Evolutionary conservation across 92 coral and sea anemone genomes (phyloP), one percentile per base, ranked within the genome.

Genomic region (Bergia puertoricense): DNA sequence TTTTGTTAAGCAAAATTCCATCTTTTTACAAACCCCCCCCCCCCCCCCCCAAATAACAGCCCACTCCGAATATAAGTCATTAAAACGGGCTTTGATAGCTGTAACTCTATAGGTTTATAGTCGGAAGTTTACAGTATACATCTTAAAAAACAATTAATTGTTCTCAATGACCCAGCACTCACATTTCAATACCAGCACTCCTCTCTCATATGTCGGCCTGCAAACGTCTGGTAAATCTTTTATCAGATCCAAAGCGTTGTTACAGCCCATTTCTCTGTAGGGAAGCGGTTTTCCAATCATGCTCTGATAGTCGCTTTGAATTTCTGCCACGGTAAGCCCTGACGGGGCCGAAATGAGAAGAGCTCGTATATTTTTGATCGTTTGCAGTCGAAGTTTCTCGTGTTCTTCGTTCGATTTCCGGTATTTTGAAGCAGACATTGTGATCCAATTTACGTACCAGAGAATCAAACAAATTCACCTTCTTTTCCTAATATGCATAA

Each of bases 201-300:
- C 98, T 45, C 94, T 91, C 73, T 88, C 91, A 92, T 95, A 93
- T 4, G 95, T 88, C 39, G 99, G 97, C 9, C 90, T 76, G 6
- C 94, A 94, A 30, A 97, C 99, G 81, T 97, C 96, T 18, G 99
- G 98, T 88, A 97, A 85, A 56, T 95, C 96, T 89, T 97, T 96
- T 42, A 97, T 89, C 50, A 96, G 80, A 30, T 92, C 98, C 16
- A 96, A 15, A 37, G 98, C 94, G 20, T 82, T 89, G 36, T 89
- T 90, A 68, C 88, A 95, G 7, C 94, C 96, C 80, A 94, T 51
- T 68, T 95, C 97, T 84, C 95, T 89, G 89, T 86, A 96, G 1
- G 99, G 99, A 48, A 96, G 90, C 80, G 96, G 97, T 79, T 94
- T 96, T n/a, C 96, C 96, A 15, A 96, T 89, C 90, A 95, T 92